Base-by-base conservation (phyloP, 1,140 invertebrate species). In the Portunus trituberculatus region DNA sequence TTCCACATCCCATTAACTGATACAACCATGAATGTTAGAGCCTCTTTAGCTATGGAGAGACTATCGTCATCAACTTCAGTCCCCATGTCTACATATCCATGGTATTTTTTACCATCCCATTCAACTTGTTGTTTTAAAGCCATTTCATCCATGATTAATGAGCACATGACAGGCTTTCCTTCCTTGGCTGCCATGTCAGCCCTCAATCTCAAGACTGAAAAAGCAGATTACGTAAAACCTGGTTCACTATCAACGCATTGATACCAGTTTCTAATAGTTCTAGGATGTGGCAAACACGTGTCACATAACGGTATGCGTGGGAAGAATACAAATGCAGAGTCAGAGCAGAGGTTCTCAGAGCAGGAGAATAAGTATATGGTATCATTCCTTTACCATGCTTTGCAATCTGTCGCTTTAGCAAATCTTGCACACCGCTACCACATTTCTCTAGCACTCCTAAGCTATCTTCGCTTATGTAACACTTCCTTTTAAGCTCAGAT, bases 221-320 rank as follows among this genome's bases (percentile, higher is more conserved):
- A 45, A 48, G 88, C 39, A 45, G 88, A 3, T n/a, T 45, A 6
- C 16, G 31, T 90, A 90, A 90, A 90, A 4, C 88, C 88, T 46
- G 88, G 88, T 45, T 90, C 32, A 16, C 91, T 52, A 28, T 67
- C 28, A 76, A 76, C n/a, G 14, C 52, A 31, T 14, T 92, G 52
- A 82, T 92, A 92, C 52, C 91, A 92, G 25, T n/a, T 67, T 52
- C 76, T 1, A 3, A 76, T 76, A 29, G 91, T 92, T 82, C 91
- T 92, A 12, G 52, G 91, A 31, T 92, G 91, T 76, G 91, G 48
- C 31, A 92, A 76, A 32, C 91, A 76, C 4, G 91, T 92, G 67
- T 87, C 86, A 87, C 86, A 29, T 32, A 87, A 87, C 86, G 86
- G 39, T 87, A 87, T 28, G 86, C 86, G 10, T 87, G 86, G 10